Percentiles rank a stretch among this genome's conserved stretches.
Evolutionary conservation across 2,113 vertebrate genomes (phyloP).

Genomic region (Otolemur garnettii): DNA sequence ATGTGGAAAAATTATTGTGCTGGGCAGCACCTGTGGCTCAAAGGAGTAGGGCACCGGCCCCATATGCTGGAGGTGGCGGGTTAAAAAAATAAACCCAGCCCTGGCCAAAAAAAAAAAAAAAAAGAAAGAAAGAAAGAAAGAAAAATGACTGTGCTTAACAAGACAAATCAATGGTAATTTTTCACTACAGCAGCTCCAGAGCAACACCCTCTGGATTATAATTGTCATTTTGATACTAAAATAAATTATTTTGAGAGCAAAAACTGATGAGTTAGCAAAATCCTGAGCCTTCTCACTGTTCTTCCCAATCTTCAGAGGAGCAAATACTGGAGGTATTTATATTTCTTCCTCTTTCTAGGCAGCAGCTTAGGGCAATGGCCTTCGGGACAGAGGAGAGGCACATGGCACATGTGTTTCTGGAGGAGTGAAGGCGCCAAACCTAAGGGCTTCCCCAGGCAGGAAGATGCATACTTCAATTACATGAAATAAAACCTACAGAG

Average conservation of each 20-base stretch:
- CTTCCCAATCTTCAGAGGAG: neutral
- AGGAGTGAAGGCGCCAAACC: neutral
- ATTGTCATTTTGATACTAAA: neutral
- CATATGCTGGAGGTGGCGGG: no score
- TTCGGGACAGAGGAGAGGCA: accelerated
- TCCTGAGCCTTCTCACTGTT: no score
- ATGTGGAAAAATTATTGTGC: accelerated
- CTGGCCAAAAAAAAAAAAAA: no score
- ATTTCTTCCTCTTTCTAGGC: neutral
- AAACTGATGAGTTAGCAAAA: neutral
- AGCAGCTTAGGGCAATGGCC: neutral
- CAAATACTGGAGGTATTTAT: neutral
- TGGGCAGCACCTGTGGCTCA: no score
- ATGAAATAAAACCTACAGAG: neutral
- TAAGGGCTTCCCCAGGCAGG: neutral
- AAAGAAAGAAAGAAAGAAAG: neutral
- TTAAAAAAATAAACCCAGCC: no score
- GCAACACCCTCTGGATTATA: neutral
- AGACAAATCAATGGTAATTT: neutral
- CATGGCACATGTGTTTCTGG: accelerated
- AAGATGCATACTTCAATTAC: no score
- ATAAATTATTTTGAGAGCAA: neutral
- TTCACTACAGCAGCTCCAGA: neutral
- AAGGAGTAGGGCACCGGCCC: no score
- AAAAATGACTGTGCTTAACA: accelerated